A percentile compares a stretch with the other conserved stretches of the same genome.
Evolutionary conservation across 1,140 invertebrate genomes (phyloP).

Genomic region (Nebria ingens): DNA sequence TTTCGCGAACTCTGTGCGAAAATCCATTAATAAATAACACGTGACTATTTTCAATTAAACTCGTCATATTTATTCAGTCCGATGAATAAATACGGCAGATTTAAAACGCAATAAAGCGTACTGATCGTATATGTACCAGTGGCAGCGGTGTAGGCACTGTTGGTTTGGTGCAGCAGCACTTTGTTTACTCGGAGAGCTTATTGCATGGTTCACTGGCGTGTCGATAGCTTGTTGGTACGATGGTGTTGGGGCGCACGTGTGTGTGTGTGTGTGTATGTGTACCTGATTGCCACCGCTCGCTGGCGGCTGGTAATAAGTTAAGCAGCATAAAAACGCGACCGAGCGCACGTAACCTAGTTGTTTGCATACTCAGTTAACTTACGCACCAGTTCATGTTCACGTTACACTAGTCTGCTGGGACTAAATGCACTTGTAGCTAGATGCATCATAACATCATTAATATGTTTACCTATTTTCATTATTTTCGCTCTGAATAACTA

Average conservation of each 20-base stretch:
- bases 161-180: neutral
- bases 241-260: neutral
- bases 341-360: constrained; percentile 4
- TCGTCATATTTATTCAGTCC: constrained; percentile 5
- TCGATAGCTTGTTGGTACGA: neutral
- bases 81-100: constrained; percentile 7
- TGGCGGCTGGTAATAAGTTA: constrained; percentile 1
- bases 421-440: neutral
- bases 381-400: neutral
- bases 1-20: neutral
- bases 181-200: neutral
- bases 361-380: neutral
- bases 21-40: constrained; percentile 5
- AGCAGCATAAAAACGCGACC: neutral
- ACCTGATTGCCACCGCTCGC: neutral
- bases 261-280: neutral
- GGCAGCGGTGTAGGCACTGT: neutral
- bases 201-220: neutral
- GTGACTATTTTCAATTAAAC: constrained; percentile 4
- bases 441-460: too few species aligned
- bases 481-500: too few species aligned
- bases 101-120: constrained; percentile 1
- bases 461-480: too few species aligned
- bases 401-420: neutral
- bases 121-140: neutral